Evolutionary conservation across 2,113 vertebrate species (phyloP).

Genomic region (Sarotherodon lohbergeri): DNA sequence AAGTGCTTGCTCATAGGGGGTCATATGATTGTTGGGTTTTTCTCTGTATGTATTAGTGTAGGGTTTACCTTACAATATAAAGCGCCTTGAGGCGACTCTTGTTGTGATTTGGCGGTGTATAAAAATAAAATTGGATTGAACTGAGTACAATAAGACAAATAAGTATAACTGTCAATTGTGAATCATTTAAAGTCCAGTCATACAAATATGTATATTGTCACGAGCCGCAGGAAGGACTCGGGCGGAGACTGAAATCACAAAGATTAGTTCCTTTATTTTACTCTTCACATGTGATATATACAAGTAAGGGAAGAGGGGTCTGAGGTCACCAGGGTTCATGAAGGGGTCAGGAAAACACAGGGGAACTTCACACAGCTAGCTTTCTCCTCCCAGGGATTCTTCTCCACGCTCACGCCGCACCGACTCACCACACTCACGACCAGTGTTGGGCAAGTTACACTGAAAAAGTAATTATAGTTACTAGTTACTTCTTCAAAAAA

Average conservation of each 20-base stretch:
- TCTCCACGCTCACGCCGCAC: not conserved
- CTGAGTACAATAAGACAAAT: not conserved
- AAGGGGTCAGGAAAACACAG: not conserved
- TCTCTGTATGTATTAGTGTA: not conserved
- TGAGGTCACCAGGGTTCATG: not conserved
- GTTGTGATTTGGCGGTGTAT: not conserved
- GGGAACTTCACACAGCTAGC: not conserved
- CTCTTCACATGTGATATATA: not conserved
- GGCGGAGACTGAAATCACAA: not conserved
- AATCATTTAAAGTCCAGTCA: not conserved
- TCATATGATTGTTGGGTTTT: not conserved
- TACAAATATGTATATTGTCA: not conserved
- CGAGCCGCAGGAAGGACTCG: not conserved
- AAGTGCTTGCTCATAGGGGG: not conserved
- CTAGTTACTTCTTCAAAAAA: no score
- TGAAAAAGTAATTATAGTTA: no score
- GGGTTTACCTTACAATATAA: not conserved
- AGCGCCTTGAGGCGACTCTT: not conserved
- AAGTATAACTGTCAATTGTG: not conserved
- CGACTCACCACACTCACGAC: not conserved
- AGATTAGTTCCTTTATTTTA: not conserved
- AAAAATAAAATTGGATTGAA: not conserved
- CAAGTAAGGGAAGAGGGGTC: not conserved
- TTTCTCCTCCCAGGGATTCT: not conserved
- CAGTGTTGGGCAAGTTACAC: no score